Conservation (phyloP, 2,888 invertebrate species). For the Drosophila stalkeri region DNA sequence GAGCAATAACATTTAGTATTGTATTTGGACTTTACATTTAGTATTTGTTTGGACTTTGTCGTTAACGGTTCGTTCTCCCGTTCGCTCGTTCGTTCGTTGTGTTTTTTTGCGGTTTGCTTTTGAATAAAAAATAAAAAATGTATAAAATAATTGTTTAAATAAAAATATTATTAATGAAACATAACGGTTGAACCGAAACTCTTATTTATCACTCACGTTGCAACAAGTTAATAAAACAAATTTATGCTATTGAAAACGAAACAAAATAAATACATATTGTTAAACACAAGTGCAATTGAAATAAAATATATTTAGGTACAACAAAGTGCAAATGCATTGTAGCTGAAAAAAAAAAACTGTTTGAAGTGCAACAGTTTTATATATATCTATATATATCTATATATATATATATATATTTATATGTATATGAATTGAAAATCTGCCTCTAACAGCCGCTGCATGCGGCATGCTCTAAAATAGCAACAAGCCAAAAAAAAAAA, state of each 20-base stretch:
- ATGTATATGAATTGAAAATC: conserved; percentile 24
- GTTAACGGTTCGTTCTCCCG: conserved; percentile 80
- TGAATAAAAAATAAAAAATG: conserved; percentile 46
- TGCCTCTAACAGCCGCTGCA: conserved; percentile 28
- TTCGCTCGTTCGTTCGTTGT: conserved; percentile 70
- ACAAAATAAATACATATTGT: conserved; percentile 46
- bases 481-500: conserved; percentile 36
- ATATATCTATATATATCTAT: conserved; percentile 17
- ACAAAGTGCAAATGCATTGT: conserved; percentile 67
- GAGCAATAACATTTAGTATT: conserved; percentile 70
- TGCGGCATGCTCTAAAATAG: conserved; percentile 53
- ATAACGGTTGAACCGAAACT: conserved; percentile 56
- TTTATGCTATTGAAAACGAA: conserved; percentile 33
- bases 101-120: conserved; percentile 65
- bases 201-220: conserved; percentile 41
- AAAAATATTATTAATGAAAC: conserved; percentile 23
- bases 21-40: conserved; percentile 80
- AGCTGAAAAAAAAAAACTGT: conserved; percentile 60
- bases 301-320: conserved; percentile 20
- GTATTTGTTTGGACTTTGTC: conserved; percentile 84
- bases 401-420: conserved; percentile 6
- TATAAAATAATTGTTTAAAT: conserved; percentile 16
- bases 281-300: conserved; percentile 76
- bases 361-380: conserved; percentile 39
- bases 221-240: conserved; percentile 31